phyloP scores from a whole-genome alignment of 2,113 vertebrate species.

The Xenopus laevis region DNA sequence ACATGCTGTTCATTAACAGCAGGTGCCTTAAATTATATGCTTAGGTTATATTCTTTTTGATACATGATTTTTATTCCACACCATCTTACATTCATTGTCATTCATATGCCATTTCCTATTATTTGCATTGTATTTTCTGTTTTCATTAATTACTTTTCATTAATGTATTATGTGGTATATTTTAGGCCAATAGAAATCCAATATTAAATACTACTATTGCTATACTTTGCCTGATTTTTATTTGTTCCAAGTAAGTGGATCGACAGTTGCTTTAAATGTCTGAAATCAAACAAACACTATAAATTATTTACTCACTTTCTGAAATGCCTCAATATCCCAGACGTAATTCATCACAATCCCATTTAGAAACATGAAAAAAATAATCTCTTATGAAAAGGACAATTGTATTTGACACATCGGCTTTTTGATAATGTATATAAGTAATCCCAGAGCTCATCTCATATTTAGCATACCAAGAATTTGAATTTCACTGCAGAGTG shows the following conservation, averaged over 20 bases:
- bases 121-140: too few species aligned
- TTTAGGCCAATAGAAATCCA: too few species aligned
- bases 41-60: too few species aligned
- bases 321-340: constrained; percentile 27
- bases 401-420: constrained; percentile 39
- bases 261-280: not conserved
- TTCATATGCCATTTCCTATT: too few species aligned
- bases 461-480: constrained; percentile 27
- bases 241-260: constrained; percentile 3
- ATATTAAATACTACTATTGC: too few species aligned
- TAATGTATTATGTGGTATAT: too few species aligned
- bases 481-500: constrained; percentile 31
- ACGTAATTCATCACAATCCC: constrained; percentile 38
- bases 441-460: constrained; percentile 25
- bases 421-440: constrained; percentile 35
- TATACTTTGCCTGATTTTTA: not conserved
- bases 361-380: constrained; percentile 45
- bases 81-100: too few species aligned
- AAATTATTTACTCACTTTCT: constrained; percentile 35
- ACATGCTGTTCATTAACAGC: too few species aligned
- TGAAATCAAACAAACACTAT: constrained; percentile 8
- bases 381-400: constrained; percentile 35
- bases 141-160: too few species aligned
- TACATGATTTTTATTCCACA: too few species aligned
- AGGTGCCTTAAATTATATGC: too few species aligned